These are phyloP conservation scores for Brachionus rubens DNA, from an alignment of 1,140 invertebrate genomes.

Conservation along the genomic window DNA sequence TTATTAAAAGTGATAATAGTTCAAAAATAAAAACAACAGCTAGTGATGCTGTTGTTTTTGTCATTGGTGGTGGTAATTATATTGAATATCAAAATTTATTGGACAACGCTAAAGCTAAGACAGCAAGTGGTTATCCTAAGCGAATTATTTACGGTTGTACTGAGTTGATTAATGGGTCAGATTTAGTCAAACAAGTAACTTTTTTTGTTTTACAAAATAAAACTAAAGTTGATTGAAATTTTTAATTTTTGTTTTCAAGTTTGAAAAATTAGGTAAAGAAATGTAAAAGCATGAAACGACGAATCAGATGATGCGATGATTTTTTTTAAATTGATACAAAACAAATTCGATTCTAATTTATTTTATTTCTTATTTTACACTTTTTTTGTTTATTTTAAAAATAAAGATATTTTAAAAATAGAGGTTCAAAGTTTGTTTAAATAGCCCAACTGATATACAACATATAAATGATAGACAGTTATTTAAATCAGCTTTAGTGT, in stretches of 20 bases:
- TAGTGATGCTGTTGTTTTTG: slow-evolving; percentile 77
- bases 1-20: slow-evolving; percentile 61
- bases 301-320: too few species aligned
- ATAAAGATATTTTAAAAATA: too few species aligned
- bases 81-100: slow-evolving; percentile 97
- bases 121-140: slow-evolving; percentile 65
- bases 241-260: background rate
- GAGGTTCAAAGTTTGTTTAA: too few species aligned
- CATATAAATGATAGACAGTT: too few species aligned
- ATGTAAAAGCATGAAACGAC: background rate
- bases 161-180: slow-evolving; percentile 81
- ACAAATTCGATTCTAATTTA: too few species aligned
- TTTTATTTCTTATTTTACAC: too few species aligned
- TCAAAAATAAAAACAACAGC: background rate
- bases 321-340: too few species aligned
- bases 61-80: slow-evolving; percentile 97
- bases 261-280: slow-evolving; percentile 33
- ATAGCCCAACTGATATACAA: too few species aligned
- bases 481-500: too few species aligned
- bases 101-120: slow-evolving; percentile 58
- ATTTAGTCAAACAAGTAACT: slow-evolving; percentile 82
- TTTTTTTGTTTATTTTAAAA: too few species aligned
- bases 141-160: slow-evolving; percentile 90
- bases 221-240: too few species aligned
- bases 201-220: too few species aligned